These are phyloP conservation scores for Brachypteracias leptosomus DNA, from an alignment of 2,113 vertebrate genomes.

Conservation along the genomic window DNA sequence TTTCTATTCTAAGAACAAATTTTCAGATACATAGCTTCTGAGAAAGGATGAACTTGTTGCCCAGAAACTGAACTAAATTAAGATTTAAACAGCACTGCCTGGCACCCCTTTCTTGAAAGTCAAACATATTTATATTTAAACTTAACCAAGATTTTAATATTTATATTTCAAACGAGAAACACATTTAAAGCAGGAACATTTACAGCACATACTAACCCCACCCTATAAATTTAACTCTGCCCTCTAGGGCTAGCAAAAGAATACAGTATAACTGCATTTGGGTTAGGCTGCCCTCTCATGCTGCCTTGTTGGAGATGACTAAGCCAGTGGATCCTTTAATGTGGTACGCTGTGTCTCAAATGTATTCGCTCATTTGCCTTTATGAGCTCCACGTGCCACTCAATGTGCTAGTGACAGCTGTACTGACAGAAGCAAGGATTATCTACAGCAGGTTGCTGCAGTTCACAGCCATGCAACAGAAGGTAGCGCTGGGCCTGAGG, in stretches of 20 bases:
- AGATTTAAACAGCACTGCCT: conserved; percentile 16
- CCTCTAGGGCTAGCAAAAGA: conserved; percentile 30
- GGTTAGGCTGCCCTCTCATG: conserved; percentile 50
- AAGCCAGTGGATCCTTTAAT: background rate
- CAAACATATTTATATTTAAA: conserved; percentile 35
- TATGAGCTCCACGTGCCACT: background rate
- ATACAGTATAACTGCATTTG: background rate
- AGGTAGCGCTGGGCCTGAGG: background rate
- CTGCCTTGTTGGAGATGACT: conserved; percentile 11
- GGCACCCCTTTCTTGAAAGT: background rate
- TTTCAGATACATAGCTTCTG: conserved; percentile 11
- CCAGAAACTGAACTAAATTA: conserved; percentile 24
- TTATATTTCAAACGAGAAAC: conserved; percentile 60
- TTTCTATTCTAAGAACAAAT: background rate
- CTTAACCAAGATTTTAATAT: conserved; percentile 28
- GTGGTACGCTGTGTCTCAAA: background rate
- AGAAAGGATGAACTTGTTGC: background rate
- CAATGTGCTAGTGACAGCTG: background rate
- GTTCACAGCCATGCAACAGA: background rate
- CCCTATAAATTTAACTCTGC: conserved; percentile 45
- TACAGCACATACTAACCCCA: conserved; percentile 1
- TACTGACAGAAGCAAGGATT: background rate
- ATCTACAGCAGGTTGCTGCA: background rate
- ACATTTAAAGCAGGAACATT: conserved; percentile 32
- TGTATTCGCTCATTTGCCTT: background rate